Conservation (phyloP, 2,113 vertebrate species). For the Clarias batrachus region DNA sequence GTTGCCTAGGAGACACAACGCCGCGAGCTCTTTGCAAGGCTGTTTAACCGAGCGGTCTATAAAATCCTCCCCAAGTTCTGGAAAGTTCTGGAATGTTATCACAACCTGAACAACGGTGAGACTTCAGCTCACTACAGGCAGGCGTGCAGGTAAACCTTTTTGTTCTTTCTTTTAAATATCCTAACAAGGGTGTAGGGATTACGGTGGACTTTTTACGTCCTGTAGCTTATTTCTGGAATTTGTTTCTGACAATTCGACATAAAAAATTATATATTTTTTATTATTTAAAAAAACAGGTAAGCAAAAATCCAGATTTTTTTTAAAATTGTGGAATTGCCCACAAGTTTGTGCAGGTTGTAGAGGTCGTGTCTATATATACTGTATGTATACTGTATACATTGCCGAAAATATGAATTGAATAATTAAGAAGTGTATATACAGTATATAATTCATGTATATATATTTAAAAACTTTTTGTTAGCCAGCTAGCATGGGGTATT, state of each 20-base stretch:
- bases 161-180: neutral
- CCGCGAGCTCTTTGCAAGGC: neutral
- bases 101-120: neutral
- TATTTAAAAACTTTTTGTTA: neutral
- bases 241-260: neutral
- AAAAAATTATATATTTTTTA: neutral
- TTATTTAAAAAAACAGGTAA: neutral
- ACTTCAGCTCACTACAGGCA: neutral
- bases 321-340: no score
- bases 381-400: no score
- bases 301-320: neutral
- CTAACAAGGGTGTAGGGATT: no score
- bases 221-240: neutral
- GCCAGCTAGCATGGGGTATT: neutral
- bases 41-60: neutral
- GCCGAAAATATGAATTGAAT: no score
- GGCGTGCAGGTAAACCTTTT: neutral
- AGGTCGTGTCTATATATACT: no score
- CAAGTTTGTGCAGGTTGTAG: no score
- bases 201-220: neutral
- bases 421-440: no score
- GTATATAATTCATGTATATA: neutral
- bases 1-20: constrained; percentile 58
- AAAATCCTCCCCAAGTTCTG: neutral
- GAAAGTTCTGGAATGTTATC: no score